Base-by-base conservation (phyloP, 2,888 invertebrate genomes). In the Taenaris catops region DNA sequence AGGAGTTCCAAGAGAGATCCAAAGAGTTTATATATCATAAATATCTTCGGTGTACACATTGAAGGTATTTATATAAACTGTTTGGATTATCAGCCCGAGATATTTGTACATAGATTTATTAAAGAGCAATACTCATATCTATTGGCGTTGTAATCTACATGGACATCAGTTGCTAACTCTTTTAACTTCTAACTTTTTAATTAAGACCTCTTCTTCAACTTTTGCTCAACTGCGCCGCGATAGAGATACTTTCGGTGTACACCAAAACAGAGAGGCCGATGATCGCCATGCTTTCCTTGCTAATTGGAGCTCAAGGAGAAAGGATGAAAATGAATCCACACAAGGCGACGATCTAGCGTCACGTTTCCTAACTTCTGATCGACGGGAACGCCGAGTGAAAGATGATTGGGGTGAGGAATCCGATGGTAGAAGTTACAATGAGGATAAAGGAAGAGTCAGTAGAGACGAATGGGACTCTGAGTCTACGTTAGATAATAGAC, bases 161-260 rank as follows among this genome's bases (percentile, higher is more conserved):
- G n/a, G n/a, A n/a, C n/a, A n/a, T n/a, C n/a, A n/a, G n/a, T n/a
- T n/a, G n/a, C n/a, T n/a, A n/a, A n/a, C n/a, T n/a, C n/a, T n/a
- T n/a, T n/a, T n/a, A n/a, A n/a, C n/a, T n/a, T n/a, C n/a, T n/a
- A n/a, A n/a, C n/a, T n/a, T n/a, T n/a, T n/a, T n/a, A n/a, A n/a
- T n/a, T n/a, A n/a, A n/a, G n/a, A n/a, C n/a, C 2, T 89, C 91
- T 0, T 92, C 93, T 0, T 89, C 89, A 0, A 67, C 79, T 0
- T 93, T 92, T 51, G 91, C 93, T 49, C 91, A 92, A 42, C 81
- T 90, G 26, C 86, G 93, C 1, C 91, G 93, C 49, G 92, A 93
- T 51, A 75, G 92, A 11, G 93, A 92, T 51, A 93, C 93, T 0
- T 92, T 92, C 46, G 92, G 93, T 0, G 93, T 92, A 0, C 91